Base-by-base conservation (phyloP, 2,797 vertebrate species). In the Tamandua tetradactyla region DNA sequence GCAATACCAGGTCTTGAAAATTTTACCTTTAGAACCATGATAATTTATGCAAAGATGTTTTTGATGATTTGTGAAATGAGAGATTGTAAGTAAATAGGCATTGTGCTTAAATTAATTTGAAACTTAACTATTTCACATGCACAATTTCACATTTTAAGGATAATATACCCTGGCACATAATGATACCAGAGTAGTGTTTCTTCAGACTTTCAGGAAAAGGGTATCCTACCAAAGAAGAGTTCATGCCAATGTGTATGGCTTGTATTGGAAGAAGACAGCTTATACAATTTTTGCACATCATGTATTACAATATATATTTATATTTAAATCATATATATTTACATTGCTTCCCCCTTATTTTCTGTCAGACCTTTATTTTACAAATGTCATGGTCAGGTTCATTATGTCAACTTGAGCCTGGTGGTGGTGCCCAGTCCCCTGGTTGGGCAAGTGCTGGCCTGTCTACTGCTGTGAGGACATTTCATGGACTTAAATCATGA, bases 91-190 rank as follows among this genome's bases (percentile, higher is more conserved):
- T 49, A n/a, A 80, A 74, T 87, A 74, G 40, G 3, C 30, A 49
- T 79, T 42, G 75, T 55, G 15, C 52, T 89, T 62, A 95, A 68
- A 68, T 92, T 95, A 40, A 83, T 59, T 78, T 6, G 61, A 40
- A 94, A 68, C 35, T 1, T 87, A 79, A 52, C 61, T 66, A 27
- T 40, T n/a, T n/a, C 59, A 44, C 35, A 22, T 42, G 13, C 1
- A 8, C 40, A 42, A 75, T 52, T 17, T 17, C 35, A 3, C 18
- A 66, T 69, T 47, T 79, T 79, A 57, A 66, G 27, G 27, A 47
- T 17, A 76, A 47, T 78, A 10, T 82, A 25, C 25, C n/a, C 10
- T 25, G 59, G 78, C 47, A 47, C 1, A 68, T 25, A 1, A 18
- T 71, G 22, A 44, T 81, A 17, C 13, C 7, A 2, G 3, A 32